These are phyloP conservation scores for Hemibagrus guttatus DNA, from an alignment of 2,797 vertebrate genomes.

Conservation along the genomic window DNA sequence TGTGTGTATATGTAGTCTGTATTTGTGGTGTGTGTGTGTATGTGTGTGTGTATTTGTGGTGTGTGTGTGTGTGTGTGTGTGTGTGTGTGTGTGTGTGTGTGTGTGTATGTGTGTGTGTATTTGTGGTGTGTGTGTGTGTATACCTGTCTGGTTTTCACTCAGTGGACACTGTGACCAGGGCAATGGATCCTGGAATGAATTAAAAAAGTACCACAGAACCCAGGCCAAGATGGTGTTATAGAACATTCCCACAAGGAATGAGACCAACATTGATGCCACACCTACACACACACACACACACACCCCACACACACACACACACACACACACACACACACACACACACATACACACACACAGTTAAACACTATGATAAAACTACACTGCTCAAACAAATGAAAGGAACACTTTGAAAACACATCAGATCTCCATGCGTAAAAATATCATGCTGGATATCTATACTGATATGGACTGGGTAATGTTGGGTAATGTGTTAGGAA, in stretches of 20 bases:
- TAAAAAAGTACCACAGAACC: conserved; percentile 91
- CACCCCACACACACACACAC: background rate
- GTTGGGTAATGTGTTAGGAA: no score
- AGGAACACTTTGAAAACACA: no score
- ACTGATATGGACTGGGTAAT: no score
- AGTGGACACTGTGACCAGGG: conserved; percentile 86
- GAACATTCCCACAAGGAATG: conserved; percentile 79
- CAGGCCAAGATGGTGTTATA: conserved; percentile 87
- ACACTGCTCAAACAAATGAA: no score
- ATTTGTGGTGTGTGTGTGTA: no score
- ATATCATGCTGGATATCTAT: no score
- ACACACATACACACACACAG: background rate
- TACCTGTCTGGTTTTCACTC: conserved; percentile 79
- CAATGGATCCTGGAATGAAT: conserved; percentile 88
- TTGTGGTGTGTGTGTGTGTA: background rate
- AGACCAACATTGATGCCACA: conserved; percentile 74
- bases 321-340: conserved; percentile 70
- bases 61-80: no score
- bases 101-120: conserved; percentile 10
- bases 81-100: background rate
- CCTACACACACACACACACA: conserved; percentile 67
- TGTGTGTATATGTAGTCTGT: no score
- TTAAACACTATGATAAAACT: background rate
- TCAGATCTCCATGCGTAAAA: no score
- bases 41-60: no score